Evolutionary conservation across 2,113 vertebrate species (phyloP), one percentile per base, ranked within the genome.

Genomic region (Cnemophilus loriae): DNA sequence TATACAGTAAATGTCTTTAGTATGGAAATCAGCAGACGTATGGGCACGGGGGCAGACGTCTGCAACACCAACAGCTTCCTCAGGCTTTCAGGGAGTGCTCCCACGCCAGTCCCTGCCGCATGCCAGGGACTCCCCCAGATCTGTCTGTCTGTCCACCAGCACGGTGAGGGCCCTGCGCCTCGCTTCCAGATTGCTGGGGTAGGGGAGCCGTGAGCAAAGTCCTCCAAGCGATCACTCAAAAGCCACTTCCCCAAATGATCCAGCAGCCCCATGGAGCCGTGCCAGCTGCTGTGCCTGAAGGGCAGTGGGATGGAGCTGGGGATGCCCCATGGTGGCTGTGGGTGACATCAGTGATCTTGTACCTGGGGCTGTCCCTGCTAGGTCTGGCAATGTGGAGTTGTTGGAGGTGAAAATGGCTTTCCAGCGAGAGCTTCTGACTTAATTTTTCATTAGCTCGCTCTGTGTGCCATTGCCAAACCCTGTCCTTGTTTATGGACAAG

Each of bases 1-100:
- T 21, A 18, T 95, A 89, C 93, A 96, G 94, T 70, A 97, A 97
- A 97, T 90, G 94, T 84, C 95, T 97, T 90, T 67, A 93, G 84
- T 37, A 91, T 87, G 95, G 95, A 96, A 93, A 95, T 87, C 88
- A 60, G 87, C 92, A 96, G 96, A 93, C 39, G 2, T 76, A 63
- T 16, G 82, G 96, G 90, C 86, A 65, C 68, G 41, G 87, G 37
- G 1, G 81, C 93, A 96, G 94, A 55, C 30, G 0, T 76, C 71
- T 95, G 92, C 86, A 92, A 9, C 90, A 81, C 68, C 88, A 81
- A 28, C 75, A 71, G 59, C 67, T 81, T 91, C 86, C 88, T 84
- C 60, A 61, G n/a, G 80, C 86, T 92, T 88, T 84, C 91, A 78
- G 59, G 77, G 53, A 35, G 7, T 42, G 61, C 52, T 87, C 23